Percentiles rank a stretch among this genome's conserved stretches.
Evolutionary conservation across 2,113 vertebrate species (phyloP).

Genomic region (Ivindomyrus marchei): DNA sequence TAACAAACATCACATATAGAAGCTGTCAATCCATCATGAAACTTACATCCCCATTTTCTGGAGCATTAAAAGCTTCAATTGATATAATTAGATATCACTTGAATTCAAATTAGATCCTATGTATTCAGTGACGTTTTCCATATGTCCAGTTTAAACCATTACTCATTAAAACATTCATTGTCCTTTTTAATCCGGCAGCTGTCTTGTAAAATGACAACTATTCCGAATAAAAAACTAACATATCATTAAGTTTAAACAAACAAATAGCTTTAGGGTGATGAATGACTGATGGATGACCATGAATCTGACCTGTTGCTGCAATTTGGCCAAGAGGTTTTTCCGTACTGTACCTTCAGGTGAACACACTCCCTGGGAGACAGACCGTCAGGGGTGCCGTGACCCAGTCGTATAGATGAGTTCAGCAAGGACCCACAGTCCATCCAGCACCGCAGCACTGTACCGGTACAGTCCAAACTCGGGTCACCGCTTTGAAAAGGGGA

Average conservation of each 20-base stretch:
- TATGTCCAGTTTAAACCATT: background rate
- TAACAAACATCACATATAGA: background rate
- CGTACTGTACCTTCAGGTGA: conserved; percentile 54
- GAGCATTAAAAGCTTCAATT: background rate
- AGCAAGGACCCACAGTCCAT: conserved; percentile 23
- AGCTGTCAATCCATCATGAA: background rate
- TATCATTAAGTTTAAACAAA: background rate
- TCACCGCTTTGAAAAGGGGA: conserved; percentile 33
- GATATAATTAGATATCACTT: background rate
- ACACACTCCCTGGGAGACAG: conserved; percentile 39
- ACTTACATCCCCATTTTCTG: background rate
- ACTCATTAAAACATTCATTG: background rate
- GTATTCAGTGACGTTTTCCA: background rate
- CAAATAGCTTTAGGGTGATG: background rate
- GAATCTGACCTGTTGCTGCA: background rate
- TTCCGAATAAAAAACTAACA: background rate
- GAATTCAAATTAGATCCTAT: background rate
- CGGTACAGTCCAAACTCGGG: conserved; percentile 16
- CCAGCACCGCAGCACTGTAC: conserved; percentile 14
- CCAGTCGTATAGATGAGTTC: conserved; percentile 31
- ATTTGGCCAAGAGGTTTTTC: conserved; percentile 22
- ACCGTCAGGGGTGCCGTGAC: conserved; percentile 37
- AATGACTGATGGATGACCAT: background rate
- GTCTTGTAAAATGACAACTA: background rate
- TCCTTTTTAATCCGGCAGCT: background rate